Conservation (phyloP, 2,888 invertebrate species). For the Papilio elwesi region DNA sequence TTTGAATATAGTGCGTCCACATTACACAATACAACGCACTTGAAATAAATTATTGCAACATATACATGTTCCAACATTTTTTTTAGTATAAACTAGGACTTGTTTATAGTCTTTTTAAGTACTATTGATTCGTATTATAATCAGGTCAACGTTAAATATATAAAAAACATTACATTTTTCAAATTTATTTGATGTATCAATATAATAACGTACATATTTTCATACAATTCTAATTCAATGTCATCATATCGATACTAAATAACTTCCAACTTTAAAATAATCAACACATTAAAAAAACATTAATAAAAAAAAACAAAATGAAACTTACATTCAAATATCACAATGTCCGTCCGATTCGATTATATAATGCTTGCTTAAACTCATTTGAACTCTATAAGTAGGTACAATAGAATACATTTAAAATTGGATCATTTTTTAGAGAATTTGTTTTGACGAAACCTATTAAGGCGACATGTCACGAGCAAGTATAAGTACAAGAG, state of each 20-base stretch:
- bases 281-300: neutral
- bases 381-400: neutral
- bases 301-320: constrained; percentile 7
- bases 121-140: too few species aligned
- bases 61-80: too few species aligned
- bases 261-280: neutral
- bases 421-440: too few species aligned
- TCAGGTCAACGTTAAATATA: too few species aligned
- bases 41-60: too few species aligned
- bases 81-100: too few species aligned
- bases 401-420: neutral
- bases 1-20: too few species aligned
- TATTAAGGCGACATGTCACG: too few species aligned
- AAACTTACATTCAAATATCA: constrained; percentile 38
- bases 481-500: too few species aligned
- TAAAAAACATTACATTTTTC: constrained; percentile 1
- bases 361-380: neutral
- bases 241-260: constrained; percentile 6
- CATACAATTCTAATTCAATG: neutral
- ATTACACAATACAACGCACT: too few species aligned
- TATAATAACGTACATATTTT: neutral
- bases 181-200: neutral
- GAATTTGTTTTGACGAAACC: too few species aligned
- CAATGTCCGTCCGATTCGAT: constrained; percentile 8
- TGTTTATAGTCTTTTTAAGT: too few species aligned